A percentile compares a stretch with the other conserved stretches of the same genome.
Conservation (phyloP, 2,113 vertebrate genomes). For the Sterna hirundo region DNA sequence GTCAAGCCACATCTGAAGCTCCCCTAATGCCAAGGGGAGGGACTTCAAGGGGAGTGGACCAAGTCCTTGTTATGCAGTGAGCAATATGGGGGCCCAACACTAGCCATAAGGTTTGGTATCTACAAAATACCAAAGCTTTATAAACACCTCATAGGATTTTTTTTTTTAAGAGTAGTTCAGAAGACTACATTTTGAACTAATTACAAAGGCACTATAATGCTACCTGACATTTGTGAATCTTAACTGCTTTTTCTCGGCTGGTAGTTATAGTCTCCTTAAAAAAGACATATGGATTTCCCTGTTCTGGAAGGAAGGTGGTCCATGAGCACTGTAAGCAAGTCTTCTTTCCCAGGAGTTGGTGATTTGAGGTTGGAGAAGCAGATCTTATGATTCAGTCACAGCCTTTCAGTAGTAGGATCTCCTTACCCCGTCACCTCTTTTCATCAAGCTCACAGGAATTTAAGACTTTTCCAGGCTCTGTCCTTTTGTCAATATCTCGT, state of each 20-base stretch:
- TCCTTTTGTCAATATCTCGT: neutral
- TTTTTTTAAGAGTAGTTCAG: neutral
- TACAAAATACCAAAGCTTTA: neutral
- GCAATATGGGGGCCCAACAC: rapidly evolving
- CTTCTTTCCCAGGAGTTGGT: neutral
- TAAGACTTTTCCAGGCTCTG: neutral
- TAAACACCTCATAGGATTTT: neutral
- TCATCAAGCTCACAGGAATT: neutral
- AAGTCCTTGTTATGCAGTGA: neutral
- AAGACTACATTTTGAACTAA: neutral
- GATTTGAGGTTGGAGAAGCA: neutral
- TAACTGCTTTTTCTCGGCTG: neutral
- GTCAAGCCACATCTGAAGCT: neutral
- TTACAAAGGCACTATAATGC: neutral
- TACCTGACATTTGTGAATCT: neutral
- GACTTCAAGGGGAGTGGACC: neutral
- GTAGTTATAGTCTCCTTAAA: neutral
- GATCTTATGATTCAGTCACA: neutral
- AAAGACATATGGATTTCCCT: neutral
- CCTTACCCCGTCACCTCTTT: neutral
- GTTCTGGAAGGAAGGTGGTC: neutral
- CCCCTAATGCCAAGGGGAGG: neutral
- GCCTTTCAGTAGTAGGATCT: neutral
- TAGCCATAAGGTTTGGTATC: neutral
- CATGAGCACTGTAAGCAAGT: neutral